Base-by-base conservation (phyloP, 2,113 vertebrate species). In the Hypanus sabinus region DNA sequence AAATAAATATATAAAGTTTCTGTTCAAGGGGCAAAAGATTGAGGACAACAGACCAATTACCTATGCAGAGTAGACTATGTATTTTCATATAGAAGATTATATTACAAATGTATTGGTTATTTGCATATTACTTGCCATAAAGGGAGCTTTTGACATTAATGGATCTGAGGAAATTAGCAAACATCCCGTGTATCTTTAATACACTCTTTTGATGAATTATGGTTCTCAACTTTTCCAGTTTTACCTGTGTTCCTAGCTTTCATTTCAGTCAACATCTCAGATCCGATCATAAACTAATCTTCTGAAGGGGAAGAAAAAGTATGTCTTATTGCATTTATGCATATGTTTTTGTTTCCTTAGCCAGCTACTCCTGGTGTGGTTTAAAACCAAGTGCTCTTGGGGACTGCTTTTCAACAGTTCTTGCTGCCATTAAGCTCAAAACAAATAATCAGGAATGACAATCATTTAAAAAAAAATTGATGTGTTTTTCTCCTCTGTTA, bases 391-490 rank as follows among this genome's bases (percentile, higher is more conserved):
- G 68, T 93, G 68, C 22, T 75, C 38, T 18, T 93, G 91, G 24
- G 70, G 68, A 93, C 91, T 93, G 36, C 24, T 73, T 73, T 30
- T 73, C 70, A 93, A 38, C 91, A 55, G 91, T 55, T 65, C 91
- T 73, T 73, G 68, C 70, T 93, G 70, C 22, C 71, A 93, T 73
- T 55, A 75, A 93, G 11, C 68, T 55, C 70, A 55, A 73, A 30
- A 93, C 38, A 93, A 92, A 71, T 55, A 22, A 93, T 46, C 68
- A 75, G 22, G 94, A 83, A 90, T 95, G 97, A 97, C 97, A 97
- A 97, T 97, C 97, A 95, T 90, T 95, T 95, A 94, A 95, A 94
- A 94, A 94, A 77, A 95, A 94, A 87, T 94, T 36, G 94, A 93
- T 83, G 95, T 94, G 95, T 96, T 95, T 95, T 96, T 97, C 90